phyloP scores from a whole-genome alignment of 1,140 invertebrate genomes.

The Armadillidium nasatum region DNA sequence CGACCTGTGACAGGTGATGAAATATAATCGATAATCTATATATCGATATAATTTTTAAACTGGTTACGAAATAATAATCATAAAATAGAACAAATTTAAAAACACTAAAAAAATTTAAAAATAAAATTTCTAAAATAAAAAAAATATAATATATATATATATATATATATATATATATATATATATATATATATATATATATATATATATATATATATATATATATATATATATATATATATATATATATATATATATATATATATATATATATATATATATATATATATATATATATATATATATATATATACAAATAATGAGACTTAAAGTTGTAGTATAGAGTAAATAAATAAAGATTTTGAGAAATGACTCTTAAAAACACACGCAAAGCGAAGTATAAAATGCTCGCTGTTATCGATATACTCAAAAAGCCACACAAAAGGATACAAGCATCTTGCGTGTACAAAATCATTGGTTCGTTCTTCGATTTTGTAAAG shows the following conservation, averaged over 20 bases:
- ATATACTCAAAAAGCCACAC: neutral
- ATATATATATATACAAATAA: conserved; percentile 1
- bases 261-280: conserved; percentile 5
- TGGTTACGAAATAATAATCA: too few relatives aligned
- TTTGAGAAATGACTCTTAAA: neutral
- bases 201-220: conserved; percentile 15
- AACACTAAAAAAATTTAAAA: too few relatives aligned
- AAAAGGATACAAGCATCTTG: conserved; percentile 87
- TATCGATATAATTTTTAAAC: too few relatives aligned
- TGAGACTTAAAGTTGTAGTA: neutral
- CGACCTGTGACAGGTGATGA: too few relatives aligned
- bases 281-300: conserved; percentile 10
- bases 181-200: conserved; percentile 15
- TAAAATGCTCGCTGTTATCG: neutral
- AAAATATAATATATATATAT: neutral
- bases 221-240: conserved; percentile 4
- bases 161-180: conserved; percentile 4
- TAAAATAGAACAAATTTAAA: too few relatives aligned
- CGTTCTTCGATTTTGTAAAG: conserved; percentile 61
- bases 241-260: conserved; percentile 7
- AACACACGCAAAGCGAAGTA: neutral
- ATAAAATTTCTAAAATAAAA: too few relatives aligned
- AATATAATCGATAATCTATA: too few relatives aligned
- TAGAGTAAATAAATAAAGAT: neutral
- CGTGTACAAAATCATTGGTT: conserved; percentile 71